phyloP scores from a whole-genome alignment of 1,140 invertebrate genomes.

The Drosophila albomicans region DNA sequence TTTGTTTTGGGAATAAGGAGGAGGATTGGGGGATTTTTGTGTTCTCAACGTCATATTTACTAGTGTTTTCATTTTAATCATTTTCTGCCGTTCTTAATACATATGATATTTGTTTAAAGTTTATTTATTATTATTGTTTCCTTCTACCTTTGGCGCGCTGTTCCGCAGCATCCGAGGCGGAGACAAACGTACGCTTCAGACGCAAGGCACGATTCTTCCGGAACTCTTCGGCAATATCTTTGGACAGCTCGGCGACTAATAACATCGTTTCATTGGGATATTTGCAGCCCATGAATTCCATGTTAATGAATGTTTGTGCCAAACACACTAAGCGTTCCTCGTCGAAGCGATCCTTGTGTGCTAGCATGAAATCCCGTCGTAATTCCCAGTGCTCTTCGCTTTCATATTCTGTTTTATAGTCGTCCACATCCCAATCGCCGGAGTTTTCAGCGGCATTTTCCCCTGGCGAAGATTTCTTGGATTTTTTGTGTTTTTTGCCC shows the following conservation, averaged over 20 bases:
- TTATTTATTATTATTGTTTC: slow-evolving; percentile 63
- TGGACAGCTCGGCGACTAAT: slow-evolving; percentile 89
- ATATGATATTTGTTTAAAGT: neutral
- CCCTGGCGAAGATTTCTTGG: slow-evolving; percentile 14
- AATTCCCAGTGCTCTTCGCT: slow-evolving; percentile 94
- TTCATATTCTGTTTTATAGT: slow-evolving; percentile 90
- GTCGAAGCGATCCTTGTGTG: slow-evolving; percentile 90
- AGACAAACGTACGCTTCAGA: slow-evolving; percentile 91
- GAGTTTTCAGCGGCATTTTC: slow-evolving; percentile 32
- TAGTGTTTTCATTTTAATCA: slow-evolving; percentile 60
- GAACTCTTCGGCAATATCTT: slow-evolving; percentile 89
- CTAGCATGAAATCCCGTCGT: slow-evolving; percentile 89
- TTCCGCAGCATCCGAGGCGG: slow-evolving; percentile 91
- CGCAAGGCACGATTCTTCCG: slow-evolving; percentile 89
- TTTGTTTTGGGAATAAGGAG: slow-evolving; percentile 59
- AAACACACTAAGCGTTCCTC: slow-evolving; percentile 92
- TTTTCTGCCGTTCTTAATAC: slow-evolving; percentile 30
- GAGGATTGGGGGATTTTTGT: slow-evolving; percentile 24
- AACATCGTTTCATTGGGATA: slow-evolving; percentile 93
- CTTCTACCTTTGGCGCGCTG: slow-evolving; percentile 89
- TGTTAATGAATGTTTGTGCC: slow-evolving; percentile 92
- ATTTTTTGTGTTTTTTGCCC: slow-evolving; percentile 26
- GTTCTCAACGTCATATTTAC: slow-evolving; percentile 62
- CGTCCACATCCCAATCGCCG: slow-evolving; percentile 88
- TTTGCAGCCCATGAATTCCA: slow-evolving; percentile 94